Conservation (phyloP, 1,140 invertebrate species). For the Helicorthomorpha holstii region DNA sequence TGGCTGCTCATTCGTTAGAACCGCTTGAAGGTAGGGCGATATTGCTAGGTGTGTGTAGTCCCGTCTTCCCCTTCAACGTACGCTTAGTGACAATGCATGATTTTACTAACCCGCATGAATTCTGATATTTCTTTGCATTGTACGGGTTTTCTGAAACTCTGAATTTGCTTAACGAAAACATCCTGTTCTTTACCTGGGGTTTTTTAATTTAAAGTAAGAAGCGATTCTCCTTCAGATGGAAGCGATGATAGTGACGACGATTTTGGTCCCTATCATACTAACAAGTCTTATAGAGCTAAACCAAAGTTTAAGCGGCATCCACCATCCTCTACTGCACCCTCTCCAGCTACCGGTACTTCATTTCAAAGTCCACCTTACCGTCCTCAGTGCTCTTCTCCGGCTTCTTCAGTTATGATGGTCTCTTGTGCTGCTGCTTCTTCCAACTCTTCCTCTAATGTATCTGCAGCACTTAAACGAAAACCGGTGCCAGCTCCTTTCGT, state of each 20-base stretch:
- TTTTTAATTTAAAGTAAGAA: slow-evolving; percentile 14
- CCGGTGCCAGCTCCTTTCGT: slow-evolving; percentile 14
- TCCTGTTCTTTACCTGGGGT: neutral
- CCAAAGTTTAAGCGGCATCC: slow-evolving; percentile 18
- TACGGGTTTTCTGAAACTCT: neutral
- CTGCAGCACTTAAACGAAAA: slow-evolving; percentile 23
- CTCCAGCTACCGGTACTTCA: too few relatives aligned
- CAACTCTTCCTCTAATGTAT: slow-evolving; percentile 12
- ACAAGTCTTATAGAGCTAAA: slow-evolving; percentile 9
- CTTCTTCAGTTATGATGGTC: neutral
- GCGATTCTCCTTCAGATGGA: slow-evolving; percentile 31
- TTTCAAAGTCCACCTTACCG: too few relatives aligned
- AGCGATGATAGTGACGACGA: slow-evolving; percentile 30
- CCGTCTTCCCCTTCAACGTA: neutral
- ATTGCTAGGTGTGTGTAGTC: neutral
- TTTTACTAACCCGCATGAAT: too few relatives aligned
- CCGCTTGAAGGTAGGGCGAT: slow-evolving; percentile 19
- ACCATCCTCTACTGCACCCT: neutral
- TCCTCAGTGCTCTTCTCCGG: neutral
- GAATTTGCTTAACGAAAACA: neutral
- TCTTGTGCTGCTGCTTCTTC: neutral
- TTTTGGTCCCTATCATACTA: slow-evolving; percentile 13
- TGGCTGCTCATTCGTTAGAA: slow-evolving; percentile 17
- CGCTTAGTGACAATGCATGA: neutral
- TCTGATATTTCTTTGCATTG: too few relatives aligned